These are phyloP conservation scores for Netelia melanura DNA, from an alignment of 2,888 invertebrate species.

Conservation along the genomic window DNA sequence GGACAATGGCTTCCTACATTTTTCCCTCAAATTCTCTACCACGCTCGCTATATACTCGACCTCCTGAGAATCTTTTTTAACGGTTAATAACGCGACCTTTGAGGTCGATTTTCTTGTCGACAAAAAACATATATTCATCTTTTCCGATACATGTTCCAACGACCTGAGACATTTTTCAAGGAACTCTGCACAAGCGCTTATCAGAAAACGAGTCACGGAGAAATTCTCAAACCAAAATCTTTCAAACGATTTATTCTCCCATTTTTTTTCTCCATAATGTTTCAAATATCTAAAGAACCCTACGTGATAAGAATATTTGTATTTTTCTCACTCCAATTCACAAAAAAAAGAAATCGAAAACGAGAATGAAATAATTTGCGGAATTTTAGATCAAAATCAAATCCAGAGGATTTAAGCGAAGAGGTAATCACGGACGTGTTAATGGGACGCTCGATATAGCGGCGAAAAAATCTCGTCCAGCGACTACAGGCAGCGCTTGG, in stretches of 20 bases:
- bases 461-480: no score
- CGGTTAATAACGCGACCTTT: constrained; percentile 33
- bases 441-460: no score
- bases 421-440: no score
- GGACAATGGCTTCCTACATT: constrained; percentile 28
- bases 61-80: constrained; percentile 12
- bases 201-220: background rate
- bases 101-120: constrained; percentile 23
- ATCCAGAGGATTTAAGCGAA: no score
- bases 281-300: no score
- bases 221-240: background rate
- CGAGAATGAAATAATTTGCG: no score
- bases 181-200: background rate
- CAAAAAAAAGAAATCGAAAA: no score
- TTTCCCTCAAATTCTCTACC: constrained; percentile 36
- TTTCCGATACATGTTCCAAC: background rate
- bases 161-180: constrained; percentile 1
- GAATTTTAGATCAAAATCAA: no score
- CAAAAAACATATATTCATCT: constrained; percentile 17
- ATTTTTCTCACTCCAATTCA: no score
- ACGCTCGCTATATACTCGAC: background rate
- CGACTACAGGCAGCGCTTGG: no score
- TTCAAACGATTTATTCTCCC: background rate
- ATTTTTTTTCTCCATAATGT: background rate
- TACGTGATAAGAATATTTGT: no score